Evolutionary conservation across 1,140 invertebrate genomes (phyloP).

Genomic region (Caerostris extrusa): DNA sequence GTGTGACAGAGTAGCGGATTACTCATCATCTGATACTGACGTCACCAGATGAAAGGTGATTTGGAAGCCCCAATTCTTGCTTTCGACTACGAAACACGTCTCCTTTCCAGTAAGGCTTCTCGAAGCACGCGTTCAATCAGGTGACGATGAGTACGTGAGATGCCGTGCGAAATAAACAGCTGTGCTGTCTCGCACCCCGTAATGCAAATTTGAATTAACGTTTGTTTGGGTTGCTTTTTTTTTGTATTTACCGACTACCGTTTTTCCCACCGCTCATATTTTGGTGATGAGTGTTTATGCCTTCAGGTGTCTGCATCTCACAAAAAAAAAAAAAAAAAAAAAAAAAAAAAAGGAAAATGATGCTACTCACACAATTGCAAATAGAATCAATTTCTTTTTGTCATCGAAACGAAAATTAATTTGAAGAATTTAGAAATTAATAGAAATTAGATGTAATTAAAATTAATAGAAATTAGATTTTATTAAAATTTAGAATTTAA

Average conservation of each 20-base stretch:
- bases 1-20: slow-evolving; percentile 22
- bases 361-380: no score
- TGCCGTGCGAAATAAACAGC: background rate
- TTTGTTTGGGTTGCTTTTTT: background rate
- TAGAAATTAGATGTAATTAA: no score
- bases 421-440: no score
- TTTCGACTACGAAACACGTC: slow-evolving; percentile 16
- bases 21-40: slow-evolving; percentile 28
- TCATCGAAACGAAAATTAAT: no score
- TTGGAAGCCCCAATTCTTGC: slow-evolving; percentile 21
- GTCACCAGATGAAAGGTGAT: slow-evolving; percentile 30
- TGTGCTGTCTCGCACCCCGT: background rate
- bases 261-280: background rate
- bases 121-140: background rate
- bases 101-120: background rate
- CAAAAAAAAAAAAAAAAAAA: background rate
- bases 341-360: no score
- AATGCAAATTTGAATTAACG: background rate
- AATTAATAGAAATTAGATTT: no score
- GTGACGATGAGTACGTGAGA: background rate
- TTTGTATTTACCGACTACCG: background rate
- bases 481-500: no score
- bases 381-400: no score
- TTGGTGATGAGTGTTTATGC: background rate
- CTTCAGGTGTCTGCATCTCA: background rate